phyloP scores from a whole-genome alignment of 2,797 vertebrate genomes.

The Margarornis squamiger region DNA sequence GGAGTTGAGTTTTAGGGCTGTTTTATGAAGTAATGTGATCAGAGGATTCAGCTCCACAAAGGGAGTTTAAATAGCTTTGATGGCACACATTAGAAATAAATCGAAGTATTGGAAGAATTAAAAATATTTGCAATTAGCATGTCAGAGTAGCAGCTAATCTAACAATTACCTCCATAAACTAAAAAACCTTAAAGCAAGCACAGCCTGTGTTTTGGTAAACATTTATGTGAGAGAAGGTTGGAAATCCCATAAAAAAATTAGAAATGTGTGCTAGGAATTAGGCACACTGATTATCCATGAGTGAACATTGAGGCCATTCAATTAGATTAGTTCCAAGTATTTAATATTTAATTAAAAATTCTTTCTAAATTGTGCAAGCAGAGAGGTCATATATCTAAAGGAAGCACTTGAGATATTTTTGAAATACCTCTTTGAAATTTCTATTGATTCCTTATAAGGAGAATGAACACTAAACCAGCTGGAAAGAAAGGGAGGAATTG shows the following conservation, averaged over 20 bases:
- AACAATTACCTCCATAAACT: neutral
- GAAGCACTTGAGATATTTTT: neutral
- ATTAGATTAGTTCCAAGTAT: slow-evolving; percentile 37
- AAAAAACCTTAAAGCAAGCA: neutral
- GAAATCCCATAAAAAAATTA: neutral
- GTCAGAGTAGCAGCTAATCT: neutral
- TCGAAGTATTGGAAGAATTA: neutral
- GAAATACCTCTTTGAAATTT: neutral
- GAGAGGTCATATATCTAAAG: neutral
- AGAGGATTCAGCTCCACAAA: neutral
- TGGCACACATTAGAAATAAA: neutral
- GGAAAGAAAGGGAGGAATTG: neutral
- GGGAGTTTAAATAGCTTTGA: neutral
- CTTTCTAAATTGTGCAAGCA: neutral
- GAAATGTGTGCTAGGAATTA: neutral
- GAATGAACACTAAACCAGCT: neutral
- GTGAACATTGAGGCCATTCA: slow-evolving; percentile 37
- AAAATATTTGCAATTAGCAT: neutral
- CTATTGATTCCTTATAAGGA: neutral
- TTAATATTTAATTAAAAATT: slow-evolving; percentile 24
- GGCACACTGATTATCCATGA: slow-evolving; percentile 8
- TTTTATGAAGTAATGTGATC: neutral
- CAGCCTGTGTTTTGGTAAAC: neutral
- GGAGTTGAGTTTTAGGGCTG: neutral
- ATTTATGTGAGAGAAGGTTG: neutral